Evolutionary conservation across 1,140 invertebrate genomes (phyloP).

Genomic region (Microplitis demolitor): DNA sequence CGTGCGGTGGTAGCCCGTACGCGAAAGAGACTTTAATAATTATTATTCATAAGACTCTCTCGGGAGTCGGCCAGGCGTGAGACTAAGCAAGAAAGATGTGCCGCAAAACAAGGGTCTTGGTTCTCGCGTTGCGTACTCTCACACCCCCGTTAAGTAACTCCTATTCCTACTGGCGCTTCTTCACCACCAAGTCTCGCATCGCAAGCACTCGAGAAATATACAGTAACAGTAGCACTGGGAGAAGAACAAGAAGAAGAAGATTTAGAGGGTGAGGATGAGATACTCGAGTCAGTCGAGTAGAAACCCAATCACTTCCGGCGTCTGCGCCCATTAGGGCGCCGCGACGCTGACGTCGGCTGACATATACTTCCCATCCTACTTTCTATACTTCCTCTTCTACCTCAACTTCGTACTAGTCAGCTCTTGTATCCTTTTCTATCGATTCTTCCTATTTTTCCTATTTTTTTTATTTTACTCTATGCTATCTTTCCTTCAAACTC

Average conservation of each 20-base stretch:
- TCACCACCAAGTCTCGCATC: too few relatives aligned
- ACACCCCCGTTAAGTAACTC: constrained; percentile 12
- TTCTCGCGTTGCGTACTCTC: constrained; percentile 22
- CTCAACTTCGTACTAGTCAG: neutral
- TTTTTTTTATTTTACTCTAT: neutral
- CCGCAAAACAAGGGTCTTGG: constrained; percentile 52
- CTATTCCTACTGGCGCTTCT: neutral
- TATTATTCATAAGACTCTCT: constrained; percentile 60
- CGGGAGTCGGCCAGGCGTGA: constrained; percentile 54
- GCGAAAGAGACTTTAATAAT: constrained; percentile 50
- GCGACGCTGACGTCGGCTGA: constrained; percentile 62
- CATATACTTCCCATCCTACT: constrained; percentile 48
- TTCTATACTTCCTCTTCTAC: constrained; percentile 8
- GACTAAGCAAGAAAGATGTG: constrained; percentile 56
- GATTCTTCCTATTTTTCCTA: neutral
- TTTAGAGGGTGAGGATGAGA: constrained; percentile 40
- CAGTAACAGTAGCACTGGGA: neutral
- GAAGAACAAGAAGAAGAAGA: neutral
- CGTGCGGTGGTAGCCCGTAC: neutral
- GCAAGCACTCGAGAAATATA: too few relatives aligned
- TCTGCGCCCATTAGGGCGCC: constrained; percentile 63
- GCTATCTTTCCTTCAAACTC: constrained; percentile 4
- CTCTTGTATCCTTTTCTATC: constrained; percentile 6
- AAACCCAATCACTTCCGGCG: constrained; percentile 65
- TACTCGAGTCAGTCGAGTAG: constrained; percentile 60